Evolutionary conservation across 2,797 vertebrate genomes (phyloP).

Genomic region (Cirrhinus mrigala): DNA sequence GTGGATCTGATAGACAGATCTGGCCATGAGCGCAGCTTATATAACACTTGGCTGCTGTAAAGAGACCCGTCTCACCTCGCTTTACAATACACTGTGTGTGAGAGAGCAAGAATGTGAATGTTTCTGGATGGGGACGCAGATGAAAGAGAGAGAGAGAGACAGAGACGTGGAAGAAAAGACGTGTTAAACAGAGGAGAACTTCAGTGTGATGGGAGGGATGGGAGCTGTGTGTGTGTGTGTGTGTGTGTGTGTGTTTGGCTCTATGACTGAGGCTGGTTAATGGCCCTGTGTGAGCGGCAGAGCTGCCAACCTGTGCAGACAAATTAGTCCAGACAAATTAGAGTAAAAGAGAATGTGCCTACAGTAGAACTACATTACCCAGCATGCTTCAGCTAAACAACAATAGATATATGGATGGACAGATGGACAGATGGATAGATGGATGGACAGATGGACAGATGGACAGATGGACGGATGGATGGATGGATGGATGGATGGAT

Average conservation of each 20-base stretch:
- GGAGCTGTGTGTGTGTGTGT: background rate
- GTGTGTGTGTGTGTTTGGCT: constrained; percentile 13
- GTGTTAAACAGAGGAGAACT: constrained; percentile 14
- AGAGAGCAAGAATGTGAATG: constrained; percentile 17
- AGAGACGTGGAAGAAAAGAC: background rate
- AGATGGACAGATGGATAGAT: too few relatives aligned
- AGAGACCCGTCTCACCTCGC: constrained; percentile 27
- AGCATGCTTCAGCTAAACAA: constrained; percentile 13
- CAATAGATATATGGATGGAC: too few relatives aligned
- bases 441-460: too few relatives aligned
- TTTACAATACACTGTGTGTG: constrained; percentile 2
- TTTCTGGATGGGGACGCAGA: background rate
- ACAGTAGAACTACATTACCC: constrained; percentile 11
- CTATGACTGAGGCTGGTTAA: constrained; percentile 6
- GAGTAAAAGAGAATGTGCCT: background rate
- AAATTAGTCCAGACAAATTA: constrained; percentile 52
- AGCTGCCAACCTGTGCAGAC: constrained; percentile 28
- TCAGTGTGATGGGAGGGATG: background rate
- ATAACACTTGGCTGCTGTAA: constrained; percentile 43
- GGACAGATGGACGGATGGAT: too few relatives aligned
- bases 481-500: too few relatives aligned
- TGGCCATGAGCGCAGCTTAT: constrained; percentile 27
- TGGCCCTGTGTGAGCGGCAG: constrained; percentile 31
- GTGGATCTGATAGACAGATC: constrained; percentile 25
- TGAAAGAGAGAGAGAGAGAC: constrained; percentile 4